Evolutionary conservation across 1,140 invertebrate genomes (phyloP), one percentile per base, ranked within the genome.

Genomic region (Papilio glaucus): DNA sequence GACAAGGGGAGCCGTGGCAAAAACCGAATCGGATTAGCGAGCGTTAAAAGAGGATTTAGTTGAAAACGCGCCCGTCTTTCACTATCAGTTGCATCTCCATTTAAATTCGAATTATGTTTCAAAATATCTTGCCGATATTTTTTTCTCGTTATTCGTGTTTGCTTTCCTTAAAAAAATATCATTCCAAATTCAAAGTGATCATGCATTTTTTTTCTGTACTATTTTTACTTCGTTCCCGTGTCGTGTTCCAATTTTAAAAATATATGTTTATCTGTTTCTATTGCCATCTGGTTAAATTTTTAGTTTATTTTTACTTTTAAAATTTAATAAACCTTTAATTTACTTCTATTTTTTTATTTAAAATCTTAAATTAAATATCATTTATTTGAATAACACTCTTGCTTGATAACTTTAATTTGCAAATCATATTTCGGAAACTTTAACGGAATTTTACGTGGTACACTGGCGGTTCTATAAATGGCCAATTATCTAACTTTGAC

Each of bases 21-120:
- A 63, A 49, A 69, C 67, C 67, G 67, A 69, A 69, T 69, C 67
- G 67, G 67, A 49, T 69, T 69, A 69, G 41, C 67, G 24, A 26
- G 67, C 67, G 42, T 69, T 69, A 69, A 69, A 69, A 69, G 67
- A 69, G 67, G 67, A 53, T 69, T 69, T 69, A 53, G 24, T 69
- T 69, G 42, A 69, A 69, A 69, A 69, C 41, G 41, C 67, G 67
- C 67, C 41, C 41, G 13, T 69, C 67, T 45, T 49, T 49, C 42
- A 53, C 67, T 69, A 69, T 69, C 67, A 69, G 42, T 69, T 69
- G 67, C 67, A 69, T 69, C 67, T 69, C 67, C 67, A 69, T 49
- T 68, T 68, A 45, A 68, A 68, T 68, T 68, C 63, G 63, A 68
- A 68, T 68, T 68, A 45, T 26, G 63, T 68, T 45, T 12, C 21